Percentiles rank a stretch among this genome's conserved stretches.
Evolutionary conservation across 2,113 vertebrate genomes (phyloP).

Genomic region (Erythrocercus mccallii): DNA sequence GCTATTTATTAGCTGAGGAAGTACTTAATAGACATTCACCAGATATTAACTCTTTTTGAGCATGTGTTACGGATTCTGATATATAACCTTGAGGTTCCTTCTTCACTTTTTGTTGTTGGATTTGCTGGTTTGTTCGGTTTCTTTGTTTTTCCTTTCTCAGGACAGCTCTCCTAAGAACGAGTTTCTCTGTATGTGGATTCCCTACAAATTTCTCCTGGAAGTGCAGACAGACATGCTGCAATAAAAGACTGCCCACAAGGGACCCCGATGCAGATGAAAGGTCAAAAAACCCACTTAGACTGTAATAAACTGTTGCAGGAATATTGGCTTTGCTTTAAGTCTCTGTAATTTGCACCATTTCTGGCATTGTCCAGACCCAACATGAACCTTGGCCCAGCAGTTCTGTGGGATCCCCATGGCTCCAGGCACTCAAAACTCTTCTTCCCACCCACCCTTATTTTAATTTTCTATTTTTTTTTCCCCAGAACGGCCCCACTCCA

Average conservation of each 20-base stretch:
- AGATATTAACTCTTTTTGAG: constrained; percentile 35
- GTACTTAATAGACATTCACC: constrained; percentile 46
- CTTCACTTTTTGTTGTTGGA: not conserved
- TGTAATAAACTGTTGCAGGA: not conserved
- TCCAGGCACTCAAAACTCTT: not conserved
- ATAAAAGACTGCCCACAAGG: not conserved
- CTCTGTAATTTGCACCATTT: not conserved
- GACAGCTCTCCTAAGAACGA: not conserved
- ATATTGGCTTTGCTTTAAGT: not conserved
- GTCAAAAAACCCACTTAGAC: not conserved
- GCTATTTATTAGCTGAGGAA: constrained; percentile 58
- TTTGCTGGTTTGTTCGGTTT: not conserved
- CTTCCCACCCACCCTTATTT: not conserved
- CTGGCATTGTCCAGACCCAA: not conserved
- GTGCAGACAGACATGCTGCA: not conserved
- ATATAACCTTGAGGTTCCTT: not conserved
- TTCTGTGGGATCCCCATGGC: not conserved
- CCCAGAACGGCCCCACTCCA: not conserved
- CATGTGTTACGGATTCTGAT: not conserved
- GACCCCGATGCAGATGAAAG: not conserved
- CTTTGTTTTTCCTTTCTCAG: not conserved
- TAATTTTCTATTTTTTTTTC: not conserved
- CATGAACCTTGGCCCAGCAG: not conserved
- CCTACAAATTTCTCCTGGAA: not conserved
- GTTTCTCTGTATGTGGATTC: not conserved